Conservation (phyloP, 2,888 invertebrate species). For the Herminia tarsipennalis region DNA sequence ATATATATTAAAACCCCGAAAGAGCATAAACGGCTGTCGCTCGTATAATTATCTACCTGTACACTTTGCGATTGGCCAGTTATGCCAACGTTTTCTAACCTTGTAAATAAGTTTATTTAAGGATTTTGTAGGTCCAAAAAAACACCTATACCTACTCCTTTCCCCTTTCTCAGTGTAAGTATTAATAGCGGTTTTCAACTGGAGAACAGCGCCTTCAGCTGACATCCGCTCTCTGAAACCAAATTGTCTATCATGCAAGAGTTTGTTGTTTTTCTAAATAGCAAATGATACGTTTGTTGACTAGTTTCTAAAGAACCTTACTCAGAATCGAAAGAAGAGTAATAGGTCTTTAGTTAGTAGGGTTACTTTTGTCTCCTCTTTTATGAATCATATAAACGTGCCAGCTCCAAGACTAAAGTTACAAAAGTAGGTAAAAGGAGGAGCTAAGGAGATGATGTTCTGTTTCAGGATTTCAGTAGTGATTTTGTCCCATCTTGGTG, state of each 20-base stretch:
- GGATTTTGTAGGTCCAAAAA: not conserved
- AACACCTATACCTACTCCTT: not conserved
- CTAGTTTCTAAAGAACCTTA: not conserved
- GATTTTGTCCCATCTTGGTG: too few relatives aligned
- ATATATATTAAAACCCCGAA: constrained; percentile 1
- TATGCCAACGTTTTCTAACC: not conserved
- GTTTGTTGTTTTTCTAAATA: not conserved
- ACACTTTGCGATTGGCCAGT: not conserved
- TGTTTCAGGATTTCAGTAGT: too few relatives aligned
- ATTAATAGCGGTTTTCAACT: not conserved
- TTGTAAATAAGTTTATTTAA: not conserved
- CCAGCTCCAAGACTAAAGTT: too few relatives aligned
- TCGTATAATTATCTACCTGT: not conserved
- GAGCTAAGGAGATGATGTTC: too few relatives aligned
- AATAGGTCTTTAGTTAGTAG: constrained; percentile 1
- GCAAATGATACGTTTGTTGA: not conserved
- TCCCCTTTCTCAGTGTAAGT: not conserved
- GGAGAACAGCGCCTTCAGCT: not conserved
- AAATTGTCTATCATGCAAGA: not conserved
- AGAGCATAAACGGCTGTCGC: not conserved
- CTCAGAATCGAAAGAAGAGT: not conserved
- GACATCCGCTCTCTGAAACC: not conserved
- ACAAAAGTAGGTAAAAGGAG: too few relatives aligned
- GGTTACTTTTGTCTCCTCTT: not conserved
- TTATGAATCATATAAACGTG: constrained; percentile 1